phyloP scores from a whole-genome alignment of 1,140 invertebrate species.

The Zaprionus gabonicus region DNA sequence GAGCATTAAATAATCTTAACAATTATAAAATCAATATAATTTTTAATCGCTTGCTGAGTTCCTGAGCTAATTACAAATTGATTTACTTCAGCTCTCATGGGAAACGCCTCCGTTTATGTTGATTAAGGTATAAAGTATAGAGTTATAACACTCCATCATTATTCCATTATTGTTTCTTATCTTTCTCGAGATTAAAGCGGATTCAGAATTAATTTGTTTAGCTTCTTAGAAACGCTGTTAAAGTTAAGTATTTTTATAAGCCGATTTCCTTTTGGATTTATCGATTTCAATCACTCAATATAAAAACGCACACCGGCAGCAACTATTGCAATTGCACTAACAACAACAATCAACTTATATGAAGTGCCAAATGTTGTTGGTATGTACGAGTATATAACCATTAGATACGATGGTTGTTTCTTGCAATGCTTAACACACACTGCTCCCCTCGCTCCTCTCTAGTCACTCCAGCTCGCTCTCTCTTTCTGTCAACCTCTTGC shows the following conservation, averaged over 20 bases:
- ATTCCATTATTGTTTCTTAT: neutral
- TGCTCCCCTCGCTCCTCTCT: neutral
- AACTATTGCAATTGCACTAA: neutral
- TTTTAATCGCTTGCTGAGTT: conserved; percentile 4
- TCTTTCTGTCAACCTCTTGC: conserved; percentile 19
- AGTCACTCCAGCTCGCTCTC: conserved; percentile 1
- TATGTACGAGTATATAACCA: conserved; percentile 55
- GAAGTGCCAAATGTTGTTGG: conserved; percentile 70
- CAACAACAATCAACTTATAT: conserved; percentile 33
- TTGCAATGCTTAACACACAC: conserved; percentile 1
- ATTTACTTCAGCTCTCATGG: neutral
- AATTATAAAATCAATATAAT: conserved; percentile 13
- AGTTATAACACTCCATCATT: conserved; percentile 4
- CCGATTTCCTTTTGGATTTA: neutral
- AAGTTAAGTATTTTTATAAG: neutral
- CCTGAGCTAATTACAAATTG: conserved; percentile 2
- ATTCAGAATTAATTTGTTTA: neutral
- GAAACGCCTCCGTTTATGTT: neutral
- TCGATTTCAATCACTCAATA: conserved; percentile 2
- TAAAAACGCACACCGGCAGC: neutral
- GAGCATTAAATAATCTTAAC: conserved; percentile 9
- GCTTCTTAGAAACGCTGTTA: neutral
- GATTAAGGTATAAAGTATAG: neutral
- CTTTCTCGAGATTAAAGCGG: neutral
- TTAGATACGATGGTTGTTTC: conserved; percentile 65